Evolutionary conservation across 2,797 vertebrate species (phyloP), one percentile per base, ranked within the genome.

Genomic region (Nannoperca obscura): DNA sequence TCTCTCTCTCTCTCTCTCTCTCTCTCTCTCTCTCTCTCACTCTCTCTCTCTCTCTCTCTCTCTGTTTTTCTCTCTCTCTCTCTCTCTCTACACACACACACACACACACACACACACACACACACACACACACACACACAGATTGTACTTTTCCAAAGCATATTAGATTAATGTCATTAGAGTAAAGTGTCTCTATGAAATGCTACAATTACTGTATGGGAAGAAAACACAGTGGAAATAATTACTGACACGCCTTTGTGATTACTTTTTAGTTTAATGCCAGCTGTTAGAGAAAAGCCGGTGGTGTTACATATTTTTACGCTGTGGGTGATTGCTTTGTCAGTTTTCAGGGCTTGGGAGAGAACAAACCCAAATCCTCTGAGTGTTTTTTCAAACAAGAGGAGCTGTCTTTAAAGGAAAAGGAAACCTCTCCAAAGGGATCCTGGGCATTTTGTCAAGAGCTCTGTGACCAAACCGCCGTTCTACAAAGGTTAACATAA

Each of bases 401-500:
- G 71, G 80, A 50, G 63, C 76, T 47, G 76, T 55, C 82, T 80
- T 88, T 79, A 81, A 90, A 83, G 44, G 68, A 74, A 88, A 80
- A 65, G 46, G 76, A 85, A 85, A 49, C 12, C 71, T 83, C 81
- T 88, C 87, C 69, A 79, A 86, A 85, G 89, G 82, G 82, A 84
- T 83, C 64, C 84, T 86, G 80, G 91, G 90, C 90, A 84, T 89
- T 86, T 84, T 82, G 88, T 92, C 88, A 90, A 91, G 77, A 60
- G 79, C 83, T 88, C 77, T 85, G 81, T 74, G 87, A 91, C 84
- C 78, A 85, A 90, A 84, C 81, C 11, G 44, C 77, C 44, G 6
- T 61, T 89, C 86, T 91, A 90, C 92, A 93, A 93, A 92, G 89
- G 63, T 82, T 32, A 82, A 87, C 92, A 88, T 91, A 90, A 90